phyloP scores from a whole-genome alignment of 92 coral and sea anemone species.

The Muricea muricata region DNA sequence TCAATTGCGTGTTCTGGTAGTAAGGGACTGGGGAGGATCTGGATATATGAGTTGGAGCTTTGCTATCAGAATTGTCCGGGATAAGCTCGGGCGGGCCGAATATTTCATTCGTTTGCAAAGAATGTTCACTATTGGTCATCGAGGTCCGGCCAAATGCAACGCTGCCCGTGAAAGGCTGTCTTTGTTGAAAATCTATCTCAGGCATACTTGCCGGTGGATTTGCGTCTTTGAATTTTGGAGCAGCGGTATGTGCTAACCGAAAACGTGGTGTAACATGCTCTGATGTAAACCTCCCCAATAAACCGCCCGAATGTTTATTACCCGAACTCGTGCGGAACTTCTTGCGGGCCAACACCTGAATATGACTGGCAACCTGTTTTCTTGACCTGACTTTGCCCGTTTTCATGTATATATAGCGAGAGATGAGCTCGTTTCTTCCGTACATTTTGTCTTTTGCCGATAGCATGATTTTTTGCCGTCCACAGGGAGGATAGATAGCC shows the following conservation, averaged over 20 bases:
- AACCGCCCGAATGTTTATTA: not conserved
- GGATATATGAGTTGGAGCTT: not conserved
- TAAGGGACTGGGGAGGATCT: slow-evolving; percentile 25
- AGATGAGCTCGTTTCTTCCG: slow-evolving; percentile 96
- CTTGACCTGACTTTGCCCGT: slow-evolving; percentile 96
- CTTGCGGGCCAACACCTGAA: slow-evolving; percentile 96
- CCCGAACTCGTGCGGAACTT: slow-evolving; percentile 68
- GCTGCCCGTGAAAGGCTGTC: not conserved
- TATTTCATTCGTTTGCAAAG: slow-evolving; percentile 11
- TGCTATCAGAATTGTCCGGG: not conserved
- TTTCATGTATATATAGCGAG: slow-evolving; percentile 95
- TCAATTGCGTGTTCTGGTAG: not conserved
- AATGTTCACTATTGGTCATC: not conserved
- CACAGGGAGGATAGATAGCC: slow-evolving; percentile 99
- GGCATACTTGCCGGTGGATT: slow-evolving; percentile 15
- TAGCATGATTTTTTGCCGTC: slow-evolving; percentile 98
- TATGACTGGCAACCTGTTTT: slow-evolving; percentile 99
- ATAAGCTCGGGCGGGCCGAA: slow-evolving; percentile 46
- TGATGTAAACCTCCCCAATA: not conserved
- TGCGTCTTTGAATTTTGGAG: not conserved
- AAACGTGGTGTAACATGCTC: slow-evolving; percentile 23
- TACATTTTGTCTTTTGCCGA: slow-evolving; percentile 99
- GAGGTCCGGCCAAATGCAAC: not conserved
- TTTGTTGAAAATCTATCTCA: slow-evolving; percentile 17
- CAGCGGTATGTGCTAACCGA: not conserved